Conservation (phyloP, 2,797 vertebrate genomes). For the Melanotaenia parkinsoni region DNA sequence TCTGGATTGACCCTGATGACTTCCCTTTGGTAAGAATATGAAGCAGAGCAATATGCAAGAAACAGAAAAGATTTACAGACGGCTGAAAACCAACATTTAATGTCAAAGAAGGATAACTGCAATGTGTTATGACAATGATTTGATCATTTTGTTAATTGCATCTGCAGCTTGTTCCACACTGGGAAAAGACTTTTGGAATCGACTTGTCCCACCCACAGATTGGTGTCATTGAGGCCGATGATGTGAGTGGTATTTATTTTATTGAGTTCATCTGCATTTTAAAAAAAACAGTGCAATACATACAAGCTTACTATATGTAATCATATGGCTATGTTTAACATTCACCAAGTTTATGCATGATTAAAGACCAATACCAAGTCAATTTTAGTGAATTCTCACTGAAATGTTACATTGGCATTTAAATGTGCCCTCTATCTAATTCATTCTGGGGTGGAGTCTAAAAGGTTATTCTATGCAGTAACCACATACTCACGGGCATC, state of each 20-base stretch:
- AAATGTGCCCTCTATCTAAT: background rate
- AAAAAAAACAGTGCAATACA: background rate
- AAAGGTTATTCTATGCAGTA: too few relatives aligned
- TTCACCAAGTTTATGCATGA: background rate
- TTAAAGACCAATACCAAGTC: background rate
- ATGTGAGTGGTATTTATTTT: slow-evolving; percentile 83
- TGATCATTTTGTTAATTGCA: slow-evolving; percentile 7
- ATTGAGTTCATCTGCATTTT: background rate
- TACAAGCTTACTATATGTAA: background rate
- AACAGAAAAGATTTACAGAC: background rate
- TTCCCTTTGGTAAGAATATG: slow-evolving; percentile 88
- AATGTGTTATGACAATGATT: background rate
- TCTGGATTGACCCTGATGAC: slow-evolving; percentile 95
- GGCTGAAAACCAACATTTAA: background rate
- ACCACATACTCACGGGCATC: background rate
- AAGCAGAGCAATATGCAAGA: background rate
- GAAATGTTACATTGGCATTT: background rate
- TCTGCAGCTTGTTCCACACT: slow-evolving; percentile 89
- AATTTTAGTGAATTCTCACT: background rate
- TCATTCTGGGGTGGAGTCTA: too few relatives aligned
- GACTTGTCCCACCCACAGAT: slow-evolving; percentile 91
- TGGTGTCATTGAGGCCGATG: slow-evolving; percentile 89
- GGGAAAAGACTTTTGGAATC: slow-evolving; percentile 92
- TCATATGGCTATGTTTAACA: background rate
- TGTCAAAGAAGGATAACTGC: background rate